phyloP scores from a whole-genome alignment of 2,113 vertebrate genomes.

The Amblyopsis rosae region DNA sequence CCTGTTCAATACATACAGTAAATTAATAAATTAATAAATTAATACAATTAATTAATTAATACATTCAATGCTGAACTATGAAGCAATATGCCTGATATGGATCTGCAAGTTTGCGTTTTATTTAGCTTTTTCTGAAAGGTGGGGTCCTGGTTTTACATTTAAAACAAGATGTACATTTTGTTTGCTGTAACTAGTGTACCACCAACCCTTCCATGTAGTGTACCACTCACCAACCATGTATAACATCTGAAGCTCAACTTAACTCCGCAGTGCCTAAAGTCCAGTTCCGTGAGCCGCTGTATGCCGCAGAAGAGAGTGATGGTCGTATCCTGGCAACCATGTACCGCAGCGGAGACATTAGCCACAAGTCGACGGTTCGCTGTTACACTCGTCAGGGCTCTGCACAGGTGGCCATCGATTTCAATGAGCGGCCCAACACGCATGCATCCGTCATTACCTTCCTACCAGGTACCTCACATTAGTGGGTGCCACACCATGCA shows the following conservation, averaged over 20 bases:
- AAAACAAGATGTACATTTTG: no score
- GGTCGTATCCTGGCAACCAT: constrained; percentile 77
- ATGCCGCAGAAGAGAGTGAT: constrained; percentile 82
- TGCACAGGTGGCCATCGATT: constrained; percentile 90
- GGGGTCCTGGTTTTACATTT: no score
- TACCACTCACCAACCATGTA: not conserved
- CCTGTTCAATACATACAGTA: no score
- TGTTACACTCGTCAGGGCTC: constrained; percentile 92
- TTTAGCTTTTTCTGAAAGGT: no score
- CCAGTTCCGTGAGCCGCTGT: constrained; percentile 85
- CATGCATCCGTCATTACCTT: constrained; percentile 86
- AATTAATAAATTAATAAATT: no score
- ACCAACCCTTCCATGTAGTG: no score
- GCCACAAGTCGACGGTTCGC: constrained; percentile 81
- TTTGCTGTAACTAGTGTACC: no score
- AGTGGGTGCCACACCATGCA: no score
- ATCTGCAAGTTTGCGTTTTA: no score
- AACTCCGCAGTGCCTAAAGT: constrained; percentile 85
- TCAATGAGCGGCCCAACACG: constrained; percentile 91
- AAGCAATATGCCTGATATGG: no score
- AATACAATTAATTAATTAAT: no score
- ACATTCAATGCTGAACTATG: no score
- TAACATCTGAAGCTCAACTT: constrained; percentile 3
- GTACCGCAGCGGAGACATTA: constrained; percentile 84
- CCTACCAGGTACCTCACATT: constrained; percentile 79